These are phyloP conservation scores for Rhynchonycteris naso DNA, from an alignment of 2,797 vertebrate species.

Conservation along the genomic window DNA sequence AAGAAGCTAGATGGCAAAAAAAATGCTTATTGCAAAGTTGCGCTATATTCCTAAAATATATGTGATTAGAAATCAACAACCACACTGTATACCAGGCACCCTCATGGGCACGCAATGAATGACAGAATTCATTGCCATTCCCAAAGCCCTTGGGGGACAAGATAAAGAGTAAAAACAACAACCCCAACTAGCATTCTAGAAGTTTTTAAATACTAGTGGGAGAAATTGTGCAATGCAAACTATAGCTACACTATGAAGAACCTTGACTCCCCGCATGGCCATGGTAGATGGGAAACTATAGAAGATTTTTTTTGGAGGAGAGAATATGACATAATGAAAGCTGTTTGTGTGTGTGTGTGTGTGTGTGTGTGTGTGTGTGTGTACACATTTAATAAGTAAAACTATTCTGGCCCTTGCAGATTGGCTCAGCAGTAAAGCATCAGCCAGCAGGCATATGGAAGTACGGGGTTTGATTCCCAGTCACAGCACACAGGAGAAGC, in stretches of 20 bases:
- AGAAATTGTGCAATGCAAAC: background rate
- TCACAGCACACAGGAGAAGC: too few species aligned
- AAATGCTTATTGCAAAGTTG: background rate
- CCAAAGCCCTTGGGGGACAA: background rate
- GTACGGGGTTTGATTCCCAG: too few species aligned
- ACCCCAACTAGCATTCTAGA: background rate
- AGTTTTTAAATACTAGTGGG: background rate
- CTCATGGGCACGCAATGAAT: background rate
- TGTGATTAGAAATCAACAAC: background rate
- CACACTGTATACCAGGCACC: background rate
- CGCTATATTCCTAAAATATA: background rate
- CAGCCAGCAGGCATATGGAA: too few species aligned
- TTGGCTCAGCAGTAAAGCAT: too few species aligned
- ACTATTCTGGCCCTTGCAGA: too few species aligned
- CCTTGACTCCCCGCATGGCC: background rate
- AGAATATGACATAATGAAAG: background rate
- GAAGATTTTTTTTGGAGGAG: background rate
- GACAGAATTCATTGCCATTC: background rate
- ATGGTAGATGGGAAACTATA: background rate
- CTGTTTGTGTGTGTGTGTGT: background rate
- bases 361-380: background rate
- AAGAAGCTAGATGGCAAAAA: constrained; percentile 24
- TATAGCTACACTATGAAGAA: background rate
- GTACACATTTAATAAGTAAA: background rate
- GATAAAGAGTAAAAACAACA: background rate